Percentiles rank a stretch among this genome's conserved stretches.
phyloP scores from a whole-genome alignment of 2,797 vertebrate species.

The Paedocypris micromegethes region DNA sequence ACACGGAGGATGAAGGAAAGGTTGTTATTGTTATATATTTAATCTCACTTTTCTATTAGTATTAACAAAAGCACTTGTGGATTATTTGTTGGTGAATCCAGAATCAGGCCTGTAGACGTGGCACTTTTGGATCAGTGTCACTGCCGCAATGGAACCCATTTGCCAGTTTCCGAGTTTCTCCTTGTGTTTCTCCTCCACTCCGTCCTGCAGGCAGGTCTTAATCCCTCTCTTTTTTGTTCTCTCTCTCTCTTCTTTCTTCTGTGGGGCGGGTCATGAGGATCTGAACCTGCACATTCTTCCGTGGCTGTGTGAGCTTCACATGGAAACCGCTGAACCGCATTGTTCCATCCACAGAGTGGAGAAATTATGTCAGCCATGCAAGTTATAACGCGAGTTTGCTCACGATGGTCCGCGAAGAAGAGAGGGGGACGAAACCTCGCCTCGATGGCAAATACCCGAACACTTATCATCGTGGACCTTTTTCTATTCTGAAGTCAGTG shows the following conservation, averaged over 20 bases:
- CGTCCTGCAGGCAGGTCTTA: constrained; percentile 38
- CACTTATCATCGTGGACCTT: too few species aligned
- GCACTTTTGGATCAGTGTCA: too few species aligned
- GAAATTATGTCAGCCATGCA: constrained; percentile 89
- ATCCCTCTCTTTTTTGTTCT: constrained; percentile 44
- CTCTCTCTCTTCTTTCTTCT: constrained; percentile 36
- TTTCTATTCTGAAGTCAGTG: too few species aligned
- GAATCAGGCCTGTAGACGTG: too few species aligned
- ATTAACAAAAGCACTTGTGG: too few species aligned
- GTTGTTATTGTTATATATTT: too few species aligned
- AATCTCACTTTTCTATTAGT: too few species aligned
- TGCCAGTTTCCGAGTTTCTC: constrained; percentile 27
- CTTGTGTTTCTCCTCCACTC: constrained; percentile 20
- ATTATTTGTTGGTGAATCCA: too few species aligned
- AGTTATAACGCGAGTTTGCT: constrained; percentile 90
- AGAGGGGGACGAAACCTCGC: constrained; percentile 36
- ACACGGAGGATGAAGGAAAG: too few species aligned
- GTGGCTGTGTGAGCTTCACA: constrained; percentile 83
- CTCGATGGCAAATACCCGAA: too few species aligned
- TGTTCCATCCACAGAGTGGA: constrained; percentile 77
- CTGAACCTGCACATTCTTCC: constrained; percentile 89
- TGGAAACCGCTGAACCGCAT: constrained; percentile 87
- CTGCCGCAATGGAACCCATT: constrained; percentile 23
- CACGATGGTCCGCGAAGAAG: constrained; percentile 40
- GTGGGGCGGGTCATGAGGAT: constrained; percentile 71